These are phyloP conservation scores for Eupithecia inturbata DNA, from an alignment of 2,888 invertebrate genomes.

Conservation along the genomic window DNA sequence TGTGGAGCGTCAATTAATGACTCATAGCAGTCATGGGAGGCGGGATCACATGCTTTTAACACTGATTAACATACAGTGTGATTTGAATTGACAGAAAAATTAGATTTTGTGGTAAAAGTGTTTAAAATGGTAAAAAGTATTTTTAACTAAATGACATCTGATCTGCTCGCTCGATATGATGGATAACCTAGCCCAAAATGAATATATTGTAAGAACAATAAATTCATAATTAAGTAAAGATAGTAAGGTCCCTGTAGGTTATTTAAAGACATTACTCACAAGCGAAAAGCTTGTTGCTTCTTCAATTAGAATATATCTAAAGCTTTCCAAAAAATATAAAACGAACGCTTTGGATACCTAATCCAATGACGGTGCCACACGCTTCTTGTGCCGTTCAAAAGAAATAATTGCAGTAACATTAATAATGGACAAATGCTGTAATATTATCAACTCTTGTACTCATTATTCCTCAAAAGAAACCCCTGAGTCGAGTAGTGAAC, in stretches of 20 bases:
- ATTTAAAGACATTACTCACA: neutral
- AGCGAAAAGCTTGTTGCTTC: too few species aligned
- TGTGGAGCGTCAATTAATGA: constrained; percentile 28
- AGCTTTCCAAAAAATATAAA: neutral
- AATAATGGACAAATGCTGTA: too few species aligned
- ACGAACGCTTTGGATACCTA: neutral
- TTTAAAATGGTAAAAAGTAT: neutral
- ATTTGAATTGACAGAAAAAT: constrained; percentile 14
- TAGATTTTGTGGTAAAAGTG: neutral
- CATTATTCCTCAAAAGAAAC: neutral
- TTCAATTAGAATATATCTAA: neutral
- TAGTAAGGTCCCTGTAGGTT: neutral
- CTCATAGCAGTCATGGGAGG: constrained; percentile 29
- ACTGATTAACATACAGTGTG: constrained; percentile 25
- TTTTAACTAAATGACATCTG: neutral
- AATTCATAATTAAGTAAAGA: too few species aligned
- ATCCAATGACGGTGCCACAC: neutral
- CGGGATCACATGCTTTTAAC: constrained; percentile 25
- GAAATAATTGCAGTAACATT: too few species aligned
- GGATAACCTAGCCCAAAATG: too few species aligned
- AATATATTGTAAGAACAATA: too few species aligned
- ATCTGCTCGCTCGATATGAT: too few species aligned
- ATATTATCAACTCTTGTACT: neutral
- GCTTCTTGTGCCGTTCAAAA: neutral
- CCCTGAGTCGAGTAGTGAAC: neutral